These are phyloP conservation scores for Heliconius melpomene DNA, from an alignment of 1,140 invertebrate species.

Conservation along the genomic window DNA sequence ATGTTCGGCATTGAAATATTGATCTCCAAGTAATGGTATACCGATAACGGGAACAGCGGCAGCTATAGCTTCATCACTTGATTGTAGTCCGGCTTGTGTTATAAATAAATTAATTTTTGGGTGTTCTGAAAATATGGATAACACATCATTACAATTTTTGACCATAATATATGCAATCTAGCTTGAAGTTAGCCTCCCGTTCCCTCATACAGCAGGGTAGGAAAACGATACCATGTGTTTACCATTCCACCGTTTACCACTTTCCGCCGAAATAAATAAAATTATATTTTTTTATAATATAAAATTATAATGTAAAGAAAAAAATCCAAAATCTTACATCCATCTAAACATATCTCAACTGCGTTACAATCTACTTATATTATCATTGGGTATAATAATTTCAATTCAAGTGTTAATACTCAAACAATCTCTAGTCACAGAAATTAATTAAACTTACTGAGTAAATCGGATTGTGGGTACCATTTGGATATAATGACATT, in stretches of 20 bases:
- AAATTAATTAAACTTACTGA: constrained; percentile 34
- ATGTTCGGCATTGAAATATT: constrained; percentile 33
- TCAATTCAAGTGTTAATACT: background rate
- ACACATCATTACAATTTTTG: no score
- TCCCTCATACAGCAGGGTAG: no score
- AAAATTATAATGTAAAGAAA: no score
- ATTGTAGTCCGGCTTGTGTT: constrained; percentile 29
- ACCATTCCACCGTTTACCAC: no score
- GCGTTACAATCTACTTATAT: no score
- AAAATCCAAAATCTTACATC: no score
- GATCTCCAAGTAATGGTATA: constrained; percentile 51
- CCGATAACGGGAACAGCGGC: constrained; percentile 32
- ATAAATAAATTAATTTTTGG: constrained; percentile 39
- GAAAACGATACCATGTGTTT: no score
- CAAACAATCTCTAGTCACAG: background rate
- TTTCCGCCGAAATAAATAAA: no score
- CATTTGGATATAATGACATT: background rate
- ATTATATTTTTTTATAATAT: no score
- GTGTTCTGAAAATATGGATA: constrained; percentile 24
- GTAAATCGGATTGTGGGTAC: constrained; percentile 32
- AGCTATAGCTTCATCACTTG: background rate
- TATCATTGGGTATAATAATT: constrained; percentile 10
- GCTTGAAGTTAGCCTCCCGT: no score
- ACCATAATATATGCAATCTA: no score
- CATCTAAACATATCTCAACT: no score